Conservation (phyloP, 2,797 vertebrate genomes). For the Dendrocincla tyrannina region DNA sequence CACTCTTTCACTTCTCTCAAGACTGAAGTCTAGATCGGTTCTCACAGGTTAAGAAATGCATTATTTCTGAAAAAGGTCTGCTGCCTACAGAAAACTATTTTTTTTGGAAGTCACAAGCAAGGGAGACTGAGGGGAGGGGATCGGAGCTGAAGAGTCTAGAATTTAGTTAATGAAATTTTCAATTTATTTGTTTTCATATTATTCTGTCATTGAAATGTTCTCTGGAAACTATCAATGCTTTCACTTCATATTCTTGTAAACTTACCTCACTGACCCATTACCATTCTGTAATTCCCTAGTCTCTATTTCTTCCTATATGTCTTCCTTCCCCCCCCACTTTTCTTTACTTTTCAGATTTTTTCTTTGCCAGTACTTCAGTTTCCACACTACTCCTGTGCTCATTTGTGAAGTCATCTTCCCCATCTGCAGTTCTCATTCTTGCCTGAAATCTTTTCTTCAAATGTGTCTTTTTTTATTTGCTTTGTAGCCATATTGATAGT, state of each 20-base stretch:
- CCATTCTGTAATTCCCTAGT: neutral
- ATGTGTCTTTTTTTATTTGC: neutral
- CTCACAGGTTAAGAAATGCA: neutral
- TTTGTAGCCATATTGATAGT: neutral
- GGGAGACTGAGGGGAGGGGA: neutral
- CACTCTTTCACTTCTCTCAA: neutral
- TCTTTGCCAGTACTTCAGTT: neutral
- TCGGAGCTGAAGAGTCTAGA: neutral
- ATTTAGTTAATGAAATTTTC: neutral
- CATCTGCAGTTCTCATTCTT: neutral
- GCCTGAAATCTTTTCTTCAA: neutral
- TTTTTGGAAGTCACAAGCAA: neutral
- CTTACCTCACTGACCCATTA: neutral
- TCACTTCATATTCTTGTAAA: neutral
- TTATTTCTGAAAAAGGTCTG: neutral
- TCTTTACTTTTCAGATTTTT: neutral
- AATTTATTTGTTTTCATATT: neutral
- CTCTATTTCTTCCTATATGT: neutral
- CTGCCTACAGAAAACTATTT: neutral
- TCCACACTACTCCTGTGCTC: neutral
- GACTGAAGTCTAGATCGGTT: neutral
- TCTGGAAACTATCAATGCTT: neutral
- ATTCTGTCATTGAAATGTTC: neutral
- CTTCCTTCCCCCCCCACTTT: neutral
- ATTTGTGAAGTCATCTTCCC: neutral